phyloP scores from a whole-genome alignment of 2,113 vertebrate species.

The Sisor rabdophorus region DNA sequence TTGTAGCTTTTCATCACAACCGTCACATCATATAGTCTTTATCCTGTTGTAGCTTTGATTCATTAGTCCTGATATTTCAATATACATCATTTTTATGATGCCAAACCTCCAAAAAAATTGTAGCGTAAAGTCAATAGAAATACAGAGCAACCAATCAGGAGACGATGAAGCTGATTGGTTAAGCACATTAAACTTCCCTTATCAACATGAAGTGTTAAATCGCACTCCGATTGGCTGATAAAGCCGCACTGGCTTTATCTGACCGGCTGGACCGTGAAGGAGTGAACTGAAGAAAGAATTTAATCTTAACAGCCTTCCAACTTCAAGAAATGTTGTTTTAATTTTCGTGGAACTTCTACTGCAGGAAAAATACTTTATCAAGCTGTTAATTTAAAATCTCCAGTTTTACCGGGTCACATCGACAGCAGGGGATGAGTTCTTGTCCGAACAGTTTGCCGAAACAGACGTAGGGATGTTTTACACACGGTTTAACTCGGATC shows the following conservation, averaged over 20 bases:
- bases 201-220: neutral
- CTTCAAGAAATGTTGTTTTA: no score
- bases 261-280: neutral
- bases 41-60: no score
- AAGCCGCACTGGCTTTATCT: neutral
- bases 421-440: slow-evolving; percentile 11
- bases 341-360: no score
- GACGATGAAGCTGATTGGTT: no score
- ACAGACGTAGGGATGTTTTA: slow-evolving; percentile 11
- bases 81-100: neutral
- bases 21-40: no score
- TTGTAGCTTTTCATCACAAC: no score
- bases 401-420: slow-evolving; percentile 45
- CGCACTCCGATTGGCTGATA: neutral
- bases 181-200: no score
- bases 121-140: neutral
- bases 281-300: neutral
- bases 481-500: neutral
- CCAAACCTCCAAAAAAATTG: neutral
- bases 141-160: no score
- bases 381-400: neutral
- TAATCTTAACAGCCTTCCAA: no score
- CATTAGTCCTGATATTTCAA: neutral
- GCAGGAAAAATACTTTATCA: neutral
- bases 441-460: slow-evolving; percentile 12